Conservation (phyloP, 2,113 vertebrate genomes). For the Chlorodrepanis virens region DNA sequence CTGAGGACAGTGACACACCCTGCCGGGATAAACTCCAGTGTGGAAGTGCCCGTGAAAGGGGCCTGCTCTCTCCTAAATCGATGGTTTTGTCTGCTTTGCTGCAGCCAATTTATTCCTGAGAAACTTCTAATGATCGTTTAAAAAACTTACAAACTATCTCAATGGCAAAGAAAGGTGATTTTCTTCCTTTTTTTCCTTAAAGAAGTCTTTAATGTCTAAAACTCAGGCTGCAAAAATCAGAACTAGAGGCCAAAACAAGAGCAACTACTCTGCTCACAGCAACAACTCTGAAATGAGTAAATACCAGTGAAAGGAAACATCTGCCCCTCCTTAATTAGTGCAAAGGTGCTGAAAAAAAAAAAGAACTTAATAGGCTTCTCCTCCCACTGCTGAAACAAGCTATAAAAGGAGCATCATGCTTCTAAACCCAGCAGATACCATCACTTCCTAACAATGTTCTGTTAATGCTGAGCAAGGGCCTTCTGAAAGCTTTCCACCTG, state of each 20-base stretch:
- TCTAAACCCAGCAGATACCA: background rate
- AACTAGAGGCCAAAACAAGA: conserved; percentile 36
- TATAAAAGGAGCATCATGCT: background rate
- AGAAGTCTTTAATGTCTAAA: background rate
- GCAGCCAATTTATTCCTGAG: conserved; percentile 49
- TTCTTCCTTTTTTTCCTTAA: background rate
- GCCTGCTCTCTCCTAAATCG: background rate
- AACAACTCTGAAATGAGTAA: conserved; percentile 12
- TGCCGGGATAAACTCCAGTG: background rate
- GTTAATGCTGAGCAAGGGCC: background rate
- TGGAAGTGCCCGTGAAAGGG: background rate
- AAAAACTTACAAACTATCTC: background rate
- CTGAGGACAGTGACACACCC: background rate
- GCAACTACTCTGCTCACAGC: conserved; percentile 5
- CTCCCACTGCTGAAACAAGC: background rate
- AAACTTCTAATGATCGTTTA: conserved; percentile 29
- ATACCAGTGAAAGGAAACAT: conserved; percentile 14
- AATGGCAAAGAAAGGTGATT: background rate
- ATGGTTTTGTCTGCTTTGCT: background rate
- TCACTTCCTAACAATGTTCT: background rate
- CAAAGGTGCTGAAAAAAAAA: conserved; percentile 8
- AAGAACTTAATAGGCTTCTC: background rate
- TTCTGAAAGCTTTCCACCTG: background rate
- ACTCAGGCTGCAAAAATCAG: conserved; percentile 28
- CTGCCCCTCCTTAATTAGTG: background rate